Conservation (phyloP, 1,140 invertebrate genomes). For the Sycophaga agraensis region DNA sequence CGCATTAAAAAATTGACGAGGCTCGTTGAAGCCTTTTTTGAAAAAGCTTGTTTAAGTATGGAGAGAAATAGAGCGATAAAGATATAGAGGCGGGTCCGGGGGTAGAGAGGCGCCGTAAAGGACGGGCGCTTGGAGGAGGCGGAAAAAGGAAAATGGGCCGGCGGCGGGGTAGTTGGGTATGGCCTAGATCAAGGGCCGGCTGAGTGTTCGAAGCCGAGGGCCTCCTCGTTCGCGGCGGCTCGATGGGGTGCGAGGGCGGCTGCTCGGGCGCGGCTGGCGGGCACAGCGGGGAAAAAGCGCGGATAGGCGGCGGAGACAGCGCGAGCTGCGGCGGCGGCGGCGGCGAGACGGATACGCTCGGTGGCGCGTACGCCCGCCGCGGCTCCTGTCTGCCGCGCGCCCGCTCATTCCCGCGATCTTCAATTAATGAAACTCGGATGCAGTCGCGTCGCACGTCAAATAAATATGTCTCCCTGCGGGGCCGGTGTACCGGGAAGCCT, state of each 20-base stretch:
- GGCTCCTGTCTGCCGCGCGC: slow-evolving; percentile 41
- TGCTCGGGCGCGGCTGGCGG: slow-evolving; percentile 53
- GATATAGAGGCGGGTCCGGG: too few relatives aligned
- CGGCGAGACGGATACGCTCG: slow-evolving; percentile 18
- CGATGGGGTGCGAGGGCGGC: slow-evolving; percentile 55
- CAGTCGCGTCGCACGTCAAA: slow-evolving; percentile 60
- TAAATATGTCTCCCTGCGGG: slow-evolving; percentile 57
- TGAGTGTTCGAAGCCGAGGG: too few relatives aligned
- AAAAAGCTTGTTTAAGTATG: too few relatives aligned
- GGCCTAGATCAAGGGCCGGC: slow-evolving; percentile 56
- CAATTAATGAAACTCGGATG: slow-evolving; percentile 61
- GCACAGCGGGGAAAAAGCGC: slow-evolving; percentile 17
- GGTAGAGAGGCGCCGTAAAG: too few relatives aligned
- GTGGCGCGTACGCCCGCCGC: slow-evolving; percentile 53
- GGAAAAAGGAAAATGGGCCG: too few relatives aligned
- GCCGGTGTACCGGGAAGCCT: background rate
- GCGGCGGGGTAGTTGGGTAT: too few relatives aligned
- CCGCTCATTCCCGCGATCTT: slow-evolving; percentile 58
- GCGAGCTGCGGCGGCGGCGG: slow-evolving; percentile 19
- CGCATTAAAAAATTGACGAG: too few relatives aligned
- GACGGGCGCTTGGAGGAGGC: too few relatives aligned
- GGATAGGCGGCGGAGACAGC: slow-evolving; percentile 17
- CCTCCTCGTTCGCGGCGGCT: too few relatives aligned
- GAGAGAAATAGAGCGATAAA: too few relatives aligned
- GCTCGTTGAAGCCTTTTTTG: too few relatives aligned